Percentiles rank a stretch among this genome's conserved stretches.
These are phyloP conservation scores for Liasis olivaceus DNA, from an alignment of 2,797 vertebrate genomes.

Conservation along the genomic window DNA sequence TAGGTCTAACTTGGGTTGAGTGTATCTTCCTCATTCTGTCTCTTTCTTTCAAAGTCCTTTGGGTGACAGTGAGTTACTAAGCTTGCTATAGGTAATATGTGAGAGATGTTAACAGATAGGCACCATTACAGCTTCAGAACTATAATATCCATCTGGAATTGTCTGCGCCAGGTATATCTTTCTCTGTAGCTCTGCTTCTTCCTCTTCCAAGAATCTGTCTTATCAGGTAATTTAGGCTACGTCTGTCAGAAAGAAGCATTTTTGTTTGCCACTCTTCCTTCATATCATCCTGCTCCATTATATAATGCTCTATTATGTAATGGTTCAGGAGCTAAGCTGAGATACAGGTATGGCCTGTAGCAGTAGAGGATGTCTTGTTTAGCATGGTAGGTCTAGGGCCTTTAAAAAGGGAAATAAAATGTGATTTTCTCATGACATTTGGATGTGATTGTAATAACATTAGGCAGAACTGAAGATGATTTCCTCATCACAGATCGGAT, in stretches of 20 bases:
- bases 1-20: neutral
- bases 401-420: neutral
- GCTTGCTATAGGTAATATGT: too few relatives aligned
- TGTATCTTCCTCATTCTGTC: neutral
- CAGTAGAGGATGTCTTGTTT: neutral
- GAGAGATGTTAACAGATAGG: neutral
- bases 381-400: neutral
- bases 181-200: neutral
- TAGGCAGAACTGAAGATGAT: neutral
- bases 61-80: neutral
- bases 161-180: neutral
- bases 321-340: neutral
- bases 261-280: neutral
- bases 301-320: neutral
- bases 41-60: neutral
- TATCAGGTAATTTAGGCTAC: neutral
- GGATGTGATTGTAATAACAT: conserved; percentile 5
- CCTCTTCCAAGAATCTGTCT: neutral
- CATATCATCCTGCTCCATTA: neutral
- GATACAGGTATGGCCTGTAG: neutral
- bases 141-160: neutral
- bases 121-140: neutral
- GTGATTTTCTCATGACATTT: conserved; percentile 8
- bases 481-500: conserved; percentile 8
- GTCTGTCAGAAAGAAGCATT: neutral